A percentile compares a stretch with the other conserved stretches of the same genome.
phyloP scores from a whole-genome alignment of 2,113 vertebrate genomes.

The Nesoenas mayeri region DNA sequence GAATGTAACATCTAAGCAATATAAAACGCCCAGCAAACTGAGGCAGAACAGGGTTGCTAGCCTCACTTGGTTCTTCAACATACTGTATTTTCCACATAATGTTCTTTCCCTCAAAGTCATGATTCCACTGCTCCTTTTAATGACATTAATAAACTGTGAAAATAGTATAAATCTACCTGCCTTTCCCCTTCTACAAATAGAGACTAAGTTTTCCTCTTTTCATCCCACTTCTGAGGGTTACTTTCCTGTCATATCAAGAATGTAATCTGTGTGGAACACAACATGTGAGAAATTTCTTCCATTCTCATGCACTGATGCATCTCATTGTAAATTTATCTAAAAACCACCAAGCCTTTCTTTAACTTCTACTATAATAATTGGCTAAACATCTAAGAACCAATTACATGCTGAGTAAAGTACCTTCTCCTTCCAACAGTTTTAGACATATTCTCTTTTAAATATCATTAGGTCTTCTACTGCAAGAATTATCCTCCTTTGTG shows the following conservation, averaged over 20 bases:
- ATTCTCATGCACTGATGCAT: not conserved
- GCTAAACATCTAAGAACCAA: slow-evolving; percentile 5
- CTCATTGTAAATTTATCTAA: not conserved
- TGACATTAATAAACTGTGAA: not conserved
- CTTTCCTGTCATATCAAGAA: not conserved
- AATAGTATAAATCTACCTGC: not conserved
- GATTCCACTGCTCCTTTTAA: not conserved
- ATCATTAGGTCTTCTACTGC: not conserved
- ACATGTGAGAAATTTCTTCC: not conserved
- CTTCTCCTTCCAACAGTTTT: not conserved
- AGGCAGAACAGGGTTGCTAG: not conserved
- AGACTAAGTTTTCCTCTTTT: not conserved
- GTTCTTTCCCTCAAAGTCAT: not conserved
- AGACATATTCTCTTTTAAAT: not conserved
- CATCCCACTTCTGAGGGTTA: not conserved
- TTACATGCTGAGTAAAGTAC: not conserved
- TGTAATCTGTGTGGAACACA: not conserved
- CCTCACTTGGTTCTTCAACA: not conserved
- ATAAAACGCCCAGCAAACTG: not conserved
- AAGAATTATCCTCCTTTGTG: not conserved
- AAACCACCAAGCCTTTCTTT: not conserved
- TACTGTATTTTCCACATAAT: not conserved
- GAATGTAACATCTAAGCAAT: not conserved
- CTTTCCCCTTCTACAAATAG: not conserved
- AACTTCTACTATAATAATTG: not conserved